Evolutionary conservation across 2,797 vertebrate genomes (phyloP).

Genomic region (Ficedula albicollis): DNA sequence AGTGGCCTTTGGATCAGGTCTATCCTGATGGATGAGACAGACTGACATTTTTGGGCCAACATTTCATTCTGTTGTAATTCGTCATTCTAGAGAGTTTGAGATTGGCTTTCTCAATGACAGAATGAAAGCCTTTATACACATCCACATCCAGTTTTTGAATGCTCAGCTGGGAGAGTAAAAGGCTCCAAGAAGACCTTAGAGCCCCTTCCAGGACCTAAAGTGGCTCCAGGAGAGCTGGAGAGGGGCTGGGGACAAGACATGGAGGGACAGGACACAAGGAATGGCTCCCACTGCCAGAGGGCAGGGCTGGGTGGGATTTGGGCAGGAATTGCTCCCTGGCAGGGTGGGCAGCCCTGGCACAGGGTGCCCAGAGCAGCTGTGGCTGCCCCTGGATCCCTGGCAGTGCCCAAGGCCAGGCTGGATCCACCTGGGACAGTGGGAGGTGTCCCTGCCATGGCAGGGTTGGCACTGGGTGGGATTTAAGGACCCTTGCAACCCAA

Average conservation of each 20-base stretch:
- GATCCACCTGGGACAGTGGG: not conserved
- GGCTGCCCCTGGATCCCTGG: not conserved
- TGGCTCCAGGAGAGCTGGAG: not conserved
- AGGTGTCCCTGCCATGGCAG: not conserved
- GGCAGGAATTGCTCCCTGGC: not conserved
- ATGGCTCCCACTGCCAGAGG: not conserved
- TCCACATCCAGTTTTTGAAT: not conserved
- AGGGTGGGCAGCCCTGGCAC: not conserved
- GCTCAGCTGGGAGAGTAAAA: not conserved
- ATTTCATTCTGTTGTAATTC: not conserved
- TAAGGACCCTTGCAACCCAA: not conserved
- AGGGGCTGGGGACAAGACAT: not conserved
- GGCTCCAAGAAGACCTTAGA: not conserved
- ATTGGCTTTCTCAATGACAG: not conserved
- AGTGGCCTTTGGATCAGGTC: not conserved
- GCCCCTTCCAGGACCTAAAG: not conserved
- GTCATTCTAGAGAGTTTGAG: not conserved
- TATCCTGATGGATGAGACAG: not conserved
- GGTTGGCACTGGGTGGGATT: rapidly evolving
- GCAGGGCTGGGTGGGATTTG: not conserved
- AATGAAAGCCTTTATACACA: rapidly evolving
- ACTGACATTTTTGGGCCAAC: not conserved
- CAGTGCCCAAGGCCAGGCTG: rapidly evolving
- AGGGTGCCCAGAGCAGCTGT: not conserved
- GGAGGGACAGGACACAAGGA: not conserved